These are phyloP conservation scores for Trichosurus vulpecula DNA, from an alignment of 2,797 vertebrate genomes.

Conservation along the genomic window DNA sequence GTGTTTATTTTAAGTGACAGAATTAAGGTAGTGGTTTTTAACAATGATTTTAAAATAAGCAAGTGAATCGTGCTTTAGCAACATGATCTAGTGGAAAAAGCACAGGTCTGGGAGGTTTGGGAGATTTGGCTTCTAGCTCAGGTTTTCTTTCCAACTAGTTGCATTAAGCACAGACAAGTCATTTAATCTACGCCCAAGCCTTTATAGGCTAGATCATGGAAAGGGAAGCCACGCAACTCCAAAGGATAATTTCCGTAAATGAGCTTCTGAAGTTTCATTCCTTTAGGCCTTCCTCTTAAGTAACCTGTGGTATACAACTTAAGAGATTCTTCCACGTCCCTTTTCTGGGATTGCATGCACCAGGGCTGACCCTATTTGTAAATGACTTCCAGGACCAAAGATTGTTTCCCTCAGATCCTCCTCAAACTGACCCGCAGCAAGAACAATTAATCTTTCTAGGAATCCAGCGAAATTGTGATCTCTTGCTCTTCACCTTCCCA, in stretches of 20 bases:
- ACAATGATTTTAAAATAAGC: slow-evolving; percentile 46
- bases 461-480: slow-evolving; percentile 14
- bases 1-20: slow-evolving; percentile 58
- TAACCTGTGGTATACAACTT: not conserved
- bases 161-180: not conserved
- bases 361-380: not conserved
- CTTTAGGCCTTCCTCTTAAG: not conserved
- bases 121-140: not conserved
- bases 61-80: slow-evolving; percentile 29
- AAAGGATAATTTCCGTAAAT: not conserved
- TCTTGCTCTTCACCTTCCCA: not conserved
- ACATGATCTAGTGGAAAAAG: not conserved
- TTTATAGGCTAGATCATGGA: not conserved
- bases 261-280: slow-evolving; percentile 20
- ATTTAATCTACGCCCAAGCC: not conserved
- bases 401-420: not conserved
- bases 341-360: not conserved
- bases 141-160: not conserved
- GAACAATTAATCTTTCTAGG: slow-evolving; percentile 18
- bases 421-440: not conserved
- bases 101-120: not conserved
- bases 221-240: not conserved
- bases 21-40: slow-evolving; percentile 40
- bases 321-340: slow-evolving; percentile 4
- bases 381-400: not conserved